Base-by-base conservation (phyloP, 2,797 vertebrate genomes). In the Chaunax sp. region DNA sequence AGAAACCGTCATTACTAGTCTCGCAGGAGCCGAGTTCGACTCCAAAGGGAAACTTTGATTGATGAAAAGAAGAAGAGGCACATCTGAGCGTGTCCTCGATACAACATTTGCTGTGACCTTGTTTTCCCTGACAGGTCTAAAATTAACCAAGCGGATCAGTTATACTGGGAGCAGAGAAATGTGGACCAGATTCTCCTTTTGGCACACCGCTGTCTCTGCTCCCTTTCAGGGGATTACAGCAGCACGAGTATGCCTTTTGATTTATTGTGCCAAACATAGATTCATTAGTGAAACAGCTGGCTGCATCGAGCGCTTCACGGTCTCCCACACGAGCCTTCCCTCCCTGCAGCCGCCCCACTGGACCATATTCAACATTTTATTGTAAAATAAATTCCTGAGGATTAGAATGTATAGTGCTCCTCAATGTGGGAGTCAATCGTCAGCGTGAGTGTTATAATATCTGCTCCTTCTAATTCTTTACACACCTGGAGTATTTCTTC, bases 31-130 rank as follows among this genome's bases (percentile, higher is more conserved):
- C 75, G 38, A 75, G 81, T 72, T 69, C 75, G 67, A 84, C 86
- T 91, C 90, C 83, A 84, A 91, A 87, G 87, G 90, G 88, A 64
- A 89, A 81, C 73, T 88, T 86, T 94, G 92, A 93, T 90, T 91
- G 92, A 93, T 91, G 88, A 90, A 90, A 82, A 80, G 75, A 73
- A 75, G 79, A 78, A 77, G 70, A 88, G 60, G 83, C 88, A 82
- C 81, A 89, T 90, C 79, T 59, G 70, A 92, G 86, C 79, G 65
- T 90, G 92, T 92, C 92, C 93, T 90, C 85, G 69, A 93, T 93
- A 90, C 89, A 88, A 80, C 87, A 89, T 91, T 88, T 90, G 87
- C 86, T 59, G 83, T 90, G 93, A 93, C 92, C 92, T 91, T 92
- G 89, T 92, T 92, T 90, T 87, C 70, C 85, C 85, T 90, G 85